Percentiles rank a stretch among this genome's conserved stretches.
Evolutionary conservation across 1,140 invertebrate species (phyloP).

Genomic region (Macrobrachium rosenbergii): DNA sequence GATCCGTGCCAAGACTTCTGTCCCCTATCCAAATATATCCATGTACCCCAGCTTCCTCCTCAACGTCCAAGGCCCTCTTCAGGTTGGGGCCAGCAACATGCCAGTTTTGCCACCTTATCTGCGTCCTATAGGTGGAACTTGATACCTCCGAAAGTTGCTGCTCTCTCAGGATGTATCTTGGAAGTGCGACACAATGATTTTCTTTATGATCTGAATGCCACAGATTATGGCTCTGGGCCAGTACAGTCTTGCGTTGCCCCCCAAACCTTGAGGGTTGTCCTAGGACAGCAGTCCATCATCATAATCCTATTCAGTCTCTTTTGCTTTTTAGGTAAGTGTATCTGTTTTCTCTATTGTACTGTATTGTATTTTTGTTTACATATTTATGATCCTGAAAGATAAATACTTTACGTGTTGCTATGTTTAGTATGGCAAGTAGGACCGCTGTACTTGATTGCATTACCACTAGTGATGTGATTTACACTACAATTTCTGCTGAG

Average conservation of each 20-base stretch:
- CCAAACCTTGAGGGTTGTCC: constrained; percentile 47
- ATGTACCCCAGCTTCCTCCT: constrained; percentile 71
- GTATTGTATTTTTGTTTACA: no score
- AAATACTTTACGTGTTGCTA: not conserved
- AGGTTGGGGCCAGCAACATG: constrained; percentile 92
- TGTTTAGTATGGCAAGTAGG: not conserved
- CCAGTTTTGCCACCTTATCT: constrained; percentile 78
- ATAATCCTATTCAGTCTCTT: constrained; percentile 62
- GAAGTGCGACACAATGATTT: constrained; percentile 76
- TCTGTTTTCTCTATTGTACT: no score
- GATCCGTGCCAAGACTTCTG: constrained; percentile 39
- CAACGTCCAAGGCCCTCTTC: constrained; percentile 94
- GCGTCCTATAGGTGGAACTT: constrained; percentile 84
- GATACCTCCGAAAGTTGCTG: constrained; percentile 83
- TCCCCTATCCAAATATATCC: constrained; percentile 24
- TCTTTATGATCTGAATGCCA: constrained; percentile 63
- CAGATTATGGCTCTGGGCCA: constrained; percentile 51
- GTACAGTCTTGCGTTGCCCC: constrained; percentile 52
- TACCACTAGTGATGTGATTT: no score
- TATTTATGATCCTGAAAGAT: not conserved
- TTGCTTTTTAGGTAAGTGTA: constrained; percentile 58
- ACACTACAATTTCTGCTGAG: no score
- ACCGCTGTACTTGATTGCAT: no score
- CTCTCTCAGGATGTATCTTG: constrained; percentile 94
- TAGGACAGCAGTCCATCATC: constrained; percentile 60